Percentiles rank a stretch among this genome's conserved stretches.
These are phyloP conservation scores for Phalloptychus januarius DNA, from an alignment of 2,797 vertebrate species.

Conservation along the genomic window DNA sequence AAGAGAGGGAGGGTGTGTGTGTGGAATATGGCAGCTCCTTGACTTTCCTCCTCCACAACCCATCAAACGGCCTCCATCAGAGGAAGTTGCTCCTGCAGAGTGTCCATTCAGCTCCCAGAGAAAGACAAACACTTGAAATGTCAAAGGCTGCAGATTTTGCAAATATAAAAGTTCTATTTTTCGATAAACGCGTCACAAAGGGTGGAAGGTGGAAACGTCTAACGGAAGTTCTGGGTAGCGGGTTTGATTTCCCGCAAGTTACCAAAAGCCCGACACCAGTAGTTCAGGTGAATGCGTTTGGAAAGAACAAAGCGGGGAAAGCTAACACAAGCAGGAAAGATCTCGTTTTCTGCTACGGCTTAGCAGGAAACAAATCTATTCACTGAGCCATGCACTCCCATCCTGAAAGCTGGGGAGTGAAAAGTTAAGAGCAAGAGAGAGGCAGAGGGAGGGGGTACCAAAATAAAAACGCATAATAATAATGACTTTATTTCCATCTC, in stretches of 20 bases:
- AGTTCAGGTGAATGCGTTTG: constrained; percentile 63
- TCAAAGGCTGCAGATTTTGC: constrained; percentile 28
- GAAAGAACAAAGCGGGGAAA: constrained; percentile 62
- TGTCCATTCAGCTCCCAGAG: constrained; percentile 75
- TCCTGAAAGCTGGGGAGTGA: constrained; percentile 82
- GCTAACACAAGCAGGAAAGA: constrained; percentile 76
- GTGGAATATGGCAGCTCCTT: constrained; percentile 71
- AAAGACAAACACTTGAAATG: constrained; percentile 65
- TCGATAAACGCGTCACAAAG: not conserved
- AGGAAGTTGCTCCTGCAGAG: constrained; percentile 75
- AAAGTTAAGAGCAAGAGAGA: constrained; percentile 66
- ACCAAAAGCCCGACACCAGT: constrained; percentile 5
- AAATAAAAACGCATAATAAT: constrained; percentile 80
- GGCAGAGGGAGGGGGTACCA: constrained; percentile 58
- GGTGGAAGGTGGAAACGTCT: not conserved
- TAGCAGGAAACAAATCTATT: constrained; percentile 84
- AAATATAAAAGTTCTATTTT: constrained; percentile 1
- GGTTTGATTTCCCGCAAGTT: constrained; percentile 6
- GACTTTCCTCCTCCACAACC: constrained; percentile 62
- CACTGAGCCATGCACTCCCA: constrained; percentile 84
- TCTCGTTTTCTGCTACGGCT: constrained; percentile 78
- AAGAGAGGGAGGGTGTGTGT: not conserved
- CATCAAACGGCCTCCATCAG: constrained; percentile 69
- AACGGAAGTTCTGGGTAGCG: not conserved
- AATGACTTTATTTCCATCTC: constrained; percentile 79